phyloP scores from a whole-genome alignment of 1,140 invertebrate genomes.

The Saxidomus purpurata region DNA sequence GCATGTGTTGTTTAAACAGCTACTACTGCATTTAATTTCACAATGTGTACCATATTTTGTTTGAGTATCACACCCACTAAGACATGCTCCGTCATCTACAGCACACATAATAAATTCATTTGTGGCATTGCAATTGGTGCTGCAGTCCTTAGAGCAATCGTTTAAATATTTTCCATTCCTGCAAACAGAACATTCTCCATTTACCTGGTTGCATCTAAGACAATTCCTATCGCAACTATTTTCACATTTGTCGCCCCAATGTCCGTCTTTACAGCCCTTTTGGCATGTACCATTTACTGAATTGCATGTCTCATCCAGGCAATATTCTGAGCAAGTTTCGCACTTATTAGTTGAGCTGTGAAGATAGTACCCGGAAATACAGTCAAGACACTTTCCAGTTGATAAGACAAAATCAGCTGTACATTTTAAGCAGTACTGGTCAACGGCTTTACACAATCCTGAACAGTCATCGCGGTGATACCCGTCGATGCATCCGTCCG shows the following conservation, averaged over 20 bases:
- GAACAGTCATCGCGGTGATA: not conserved
- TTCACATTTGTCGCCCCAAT: slow-evolving; percentile 32
- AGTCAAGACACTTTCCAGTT: not conserved
- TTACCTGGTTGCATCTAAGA: not conserved
- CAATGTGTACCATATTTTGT: not conserved
- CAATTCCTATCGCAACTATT: not conserved
- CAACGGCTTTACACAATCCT: not conserved
- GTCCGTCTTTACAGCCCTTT: not conserved
- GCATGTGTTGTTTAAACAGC: not conserved
- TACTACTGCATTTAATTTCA: not conserved
- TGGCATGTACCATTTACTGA: not conserved
- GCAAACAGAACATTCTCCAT: not conserved
- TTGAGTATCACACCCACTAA: not conserved
- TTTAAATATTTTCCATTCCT: not conserved
- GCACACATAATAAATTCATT: not conserved
- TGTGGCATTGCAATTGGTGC: not conserved
- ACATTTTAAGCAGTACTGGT: not conserved
- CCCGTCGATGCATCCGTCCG: not conserved
- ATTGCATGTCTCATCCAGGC: slow-evolving; percentile 14
- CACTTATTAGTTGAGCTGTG: too few relatives aligned
- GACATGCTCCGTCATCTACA: not conserved
- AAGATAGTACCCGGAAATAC: not conserved
- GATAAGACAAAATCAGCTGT: too few relatives aligned
- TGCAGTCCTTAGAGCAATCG: not conserved
- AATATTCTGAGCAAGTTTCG: not conserved